Percentiles rank a stretch among this genome's conserved stretches.
Conservation (phyloP, 2,888 invertebrate genomes). For the Drosophila anceps region DNA sequence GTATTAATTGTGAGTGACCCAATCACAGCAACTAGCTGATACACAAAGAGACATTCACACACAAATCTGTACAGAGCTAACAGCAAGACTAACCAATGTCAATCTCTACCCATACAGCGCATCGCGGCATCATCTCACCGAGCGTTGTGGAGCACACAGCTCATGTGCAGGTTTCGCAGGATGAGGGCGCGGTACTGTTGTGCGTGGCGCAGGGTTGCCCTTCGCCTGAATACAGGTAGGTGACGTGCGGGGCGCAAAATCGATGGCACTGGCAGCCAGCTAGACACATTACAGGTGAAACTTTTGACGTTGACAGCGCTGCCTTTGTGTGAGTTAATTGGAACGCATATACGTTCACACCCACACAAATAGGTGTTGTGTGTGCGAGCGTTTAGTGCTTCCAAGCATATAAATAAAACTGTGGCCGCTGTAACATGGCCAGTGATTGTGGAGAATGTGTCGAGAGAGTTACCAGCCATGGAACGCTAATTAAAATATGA, state of each 20-base stretch:
- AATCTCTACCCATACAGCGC: constrained; percentile 86
- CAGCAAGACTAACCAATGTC: constrained; percentile 65
- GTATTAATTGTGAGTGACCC: constrained; percentile 88
- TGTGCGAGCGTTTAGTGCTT: constrained; percentile 61
- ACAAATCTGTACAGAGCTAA: constrained; percentile 10
- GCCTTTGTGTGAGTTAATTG: constrained; percentile 63
- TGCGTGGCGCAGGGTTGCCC: constrained; percentile 93
- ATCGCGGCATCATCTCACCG: constrained; percentile 90
- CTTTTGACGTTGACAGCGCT: constrained; percentile 73
- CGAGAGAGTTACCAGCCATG: constrained; percentile 44
- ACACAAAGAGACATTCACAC: background rate
- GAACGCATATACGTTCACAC: constrained; percentile 53
- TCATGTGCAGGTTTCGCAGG: constrained; percentile 90
- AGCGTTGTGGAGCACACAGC: constrained; percentile 90
- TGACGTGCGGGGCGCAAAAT: constrained; percentile 86
- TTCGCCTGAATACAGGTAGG: constrained; percentile 91
- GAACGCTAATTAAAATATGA: constrained; percentile 65
- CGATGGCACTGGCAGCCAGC: constrained; percentile 55
- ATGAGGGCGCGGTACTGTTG: constrained; percentile 90
- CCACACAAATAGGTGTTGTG: constrained; percentile 23
- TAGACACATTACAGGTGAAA: constrained; percentile 53
- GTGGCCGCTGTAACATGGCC: constrained; percentile 32
- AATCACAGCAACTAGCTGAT: constrained; percentile 26
- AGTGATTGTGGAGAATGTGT: constrained; percentile 66
- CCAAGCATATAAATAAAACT: constrained; percentile 59